Evolutionary conservation across 2,113 vertebrate genomes (phyloP).

Genomic region (Tetrax tetrax): DNA sequence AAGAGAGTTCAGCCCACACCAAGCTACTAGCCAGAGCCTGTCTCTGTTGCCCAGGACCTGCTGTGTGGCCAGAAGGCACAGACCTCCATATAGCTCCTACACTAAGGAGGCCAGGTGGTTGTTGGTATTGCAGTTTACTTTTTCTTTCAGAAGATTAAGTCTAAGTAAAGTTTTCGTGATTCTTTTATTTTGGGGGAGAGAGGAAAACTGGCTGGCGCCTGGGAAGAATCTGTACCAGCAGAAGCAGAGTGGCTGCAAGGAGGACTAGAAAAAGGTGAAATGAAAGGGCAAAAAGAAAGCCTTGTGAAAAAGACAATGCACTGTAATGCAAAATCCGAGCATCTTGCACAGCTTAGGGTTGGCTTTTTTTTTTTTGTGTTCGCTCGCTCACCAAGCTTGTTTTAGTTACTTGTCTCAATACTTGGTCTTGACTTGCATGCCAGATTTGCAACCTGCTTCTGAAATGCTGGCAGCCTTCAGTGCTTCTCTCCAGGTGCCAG

Average conservation of each 20-base stretch:
- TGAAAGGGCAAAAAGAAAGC: background rate
- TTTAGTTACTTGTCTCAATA: background rate
- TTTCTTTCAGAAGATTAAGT: background rate
- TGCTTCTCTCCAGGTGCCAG: background rate
- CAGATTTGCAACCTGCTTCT: background rate
- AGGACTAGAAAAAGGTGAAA: background rate
- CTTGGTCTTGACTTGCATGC: too few relatives aligned
- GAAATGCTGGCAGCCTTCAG: background rate
- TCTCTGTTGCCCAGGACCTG: background rate
- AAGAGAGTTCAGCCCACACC: rapidly evolving
- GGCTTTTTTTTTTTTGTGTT: background rate
- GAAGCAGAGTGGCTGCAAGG: background rate
- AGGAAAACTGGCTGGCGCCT: background rate
- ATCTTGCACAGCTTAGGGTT: background rate
- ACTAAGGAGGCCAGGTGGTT: background rate
- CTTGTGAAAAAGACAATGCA: background rate
- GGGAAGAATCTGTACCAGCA: background rate
- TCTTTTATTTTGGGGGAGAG: background rate
- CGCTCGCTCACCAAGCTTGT: background rate
- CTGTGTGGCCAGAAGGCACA: background rate
- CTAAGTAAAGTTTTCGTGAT: background rate
- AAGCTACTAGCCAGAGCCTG: background rate
- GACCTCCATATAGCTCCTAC: background rate
- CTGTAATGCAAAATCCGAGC: background rate
- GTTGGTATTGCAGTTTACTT: background rate